phyloP scores from a whole-genome alignment of 2,888 invertebrate genomes.

The Catocala sponsa region DNA sequence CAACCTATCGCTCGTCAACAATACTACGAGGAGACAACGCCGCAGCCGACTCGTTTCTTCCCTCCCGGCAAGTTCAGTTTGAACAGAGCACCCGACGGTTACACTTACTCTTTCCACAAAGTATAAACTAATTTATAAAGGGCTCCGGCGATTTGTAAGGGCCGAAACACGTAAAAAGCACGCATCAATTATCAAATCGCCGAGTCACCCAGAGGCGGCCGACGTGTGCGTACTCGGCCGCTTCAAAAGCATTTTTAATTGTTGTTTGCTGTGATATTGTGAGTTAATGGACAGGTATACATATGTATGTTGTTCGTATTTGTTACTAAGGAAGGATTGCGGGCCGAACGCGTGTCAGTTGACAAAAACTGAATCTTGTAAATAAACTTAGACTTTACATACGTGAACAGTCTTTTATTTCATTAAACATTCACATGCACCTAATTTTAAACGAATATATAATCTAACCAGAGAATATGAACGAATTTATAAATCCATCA shows the following conservation, averaged over 20 bases:
- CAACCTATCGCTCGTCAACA: slow-evolving; percentile 71
- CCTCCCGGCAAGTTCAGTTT: slow-evolving; percentile 95
- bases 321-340: slow-evolving; percentile 68
- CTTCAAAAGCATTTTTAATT: slow-evolving; percentile 83
- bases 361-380: slow-evolving; percentile 76
- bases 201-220: slow-evolving; percentile 78
- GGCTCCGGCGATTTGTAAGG: slow-evolving; percentile 75
- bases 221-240: slow-evolving; percentile 65
- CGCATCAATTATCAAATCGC: slow-evolving; percentile 80
- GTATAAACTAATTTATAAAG: slow-evolving; percentile 77
- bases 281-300: slow-evolving; percentile 82
- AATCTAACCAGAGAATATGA: too few relatives aligned
- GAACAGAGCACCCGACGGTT: slow-evolving; percentile 96
- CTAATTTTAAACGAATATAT: too few relatives aligned
- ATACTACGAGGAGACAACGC: slow-evolving; percentile 89
- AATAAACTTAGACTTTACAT: slow-evolving; percentile 77
- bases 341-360: slow-evolving; percentile 65
- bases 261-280: slow-evolving; percentile 88
- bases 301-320: slow-evolving; percentile 71
- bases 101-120: slow-evolving; percentile 94
- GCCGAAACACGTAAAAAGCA: slow-evolving; percentile 75
- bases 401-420: slow-evolving; percentile 37
- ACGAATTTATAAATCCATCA: too few relatives aligned
- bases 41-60: slow-evolving; percentile 92
- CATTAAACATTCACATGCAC: neutral